Evolutionary conservation across 2,888 invertebrate species (phyloP).

Genomic region (Cenopis cana): DNA sequence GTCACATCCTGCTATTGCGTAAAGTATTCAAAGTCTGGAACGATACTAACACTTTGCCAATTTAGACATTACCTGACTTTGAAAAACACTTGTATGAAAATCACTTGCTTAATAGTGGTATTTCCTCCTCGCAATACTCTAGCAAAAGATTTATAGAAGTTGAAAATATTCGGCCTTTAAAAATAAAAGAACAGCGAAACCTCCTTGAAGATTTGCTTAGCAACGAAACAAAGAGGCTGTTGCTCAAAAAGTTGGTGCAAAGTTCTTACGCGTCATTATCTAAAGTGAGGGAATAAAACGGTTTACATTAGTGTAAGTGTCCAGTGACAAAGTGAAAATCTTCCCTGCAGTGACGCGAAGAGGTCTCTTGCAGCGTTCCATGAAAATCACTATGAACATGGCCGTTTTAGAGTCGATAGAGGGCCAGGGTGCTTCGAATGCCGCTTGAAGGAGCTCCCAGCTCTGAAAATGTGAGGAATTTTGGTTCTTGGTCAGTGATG

Average conservation of each 20-base stretch:
- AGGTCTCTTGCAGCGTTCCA: conserved; percentile 81
- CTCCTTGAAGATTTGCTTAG: conserved; percentile 26
- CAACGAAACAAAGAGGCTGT: conserved; percentile 38
- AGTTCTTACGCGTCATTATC: conserved; percentile 35
- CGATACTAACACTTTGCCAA: not conserved
- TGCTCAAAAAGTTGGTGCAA: conserved; percentile 38
- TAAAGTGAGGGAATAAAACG: conserved; percentile 31
- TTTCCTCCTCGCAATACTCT: no score
- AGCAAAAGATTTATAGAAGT: not conserved
- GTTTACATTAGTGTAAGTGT: conserved; percentile 80
- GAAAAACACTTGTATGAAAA: no score
- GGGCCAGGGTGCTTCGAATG: conserved; percentile 82
- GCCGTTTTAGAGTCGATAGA: conserved; percentile 65
- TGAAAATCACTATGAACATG: conserved; percentile 73
- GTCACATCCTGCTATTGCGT: no score
- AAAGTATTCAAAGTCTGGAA: not conserved
- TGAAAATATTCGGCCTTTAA: not conserved
- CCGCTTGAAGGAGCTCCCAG: conserved; percentile 75
- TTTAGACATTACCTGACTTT: not conserved
- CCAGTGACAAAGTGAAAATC: conserved; percentile 80
- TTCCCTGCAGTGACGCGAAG: conserved; percentile 82
- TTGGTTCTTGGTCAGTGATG: not conserved
- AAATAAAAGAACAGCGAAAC: conserved; percentile 17
- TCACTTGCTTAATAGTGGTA: no score
- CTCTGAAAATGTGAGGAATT: conserved; percentile 68